These are phyloP conservation scores for Acrobasis suavella DNA, from an alignment of 2,888 invertebrate species.

Conservation along the genomic window DNA sequence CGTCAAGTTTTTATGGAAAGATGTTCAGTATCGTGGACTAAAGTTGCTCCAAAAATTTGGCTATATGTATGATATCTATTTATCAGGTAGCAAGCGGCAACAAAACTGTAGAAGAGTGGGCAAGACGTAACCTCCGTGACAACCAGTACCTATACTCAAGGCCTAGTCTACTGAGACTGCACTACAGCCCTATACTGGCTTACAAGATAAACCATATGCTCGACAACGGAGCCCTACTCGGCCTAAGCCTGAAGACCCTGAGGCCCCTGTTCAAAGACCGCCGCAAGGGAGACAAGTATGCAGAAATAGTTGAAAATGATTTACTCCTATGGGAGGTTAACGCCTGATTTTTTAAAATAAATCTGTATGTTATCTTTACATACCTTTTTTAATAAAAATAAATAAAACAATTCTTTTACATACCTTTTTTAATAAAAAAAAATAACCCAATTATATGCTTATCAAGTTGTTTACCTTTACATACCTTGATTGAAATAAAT, in stretches of 20 bases:
- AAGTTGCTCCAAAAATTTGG: too few relatives aligned
- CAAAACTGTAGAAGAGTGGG: slow-evolving; percentile 89
- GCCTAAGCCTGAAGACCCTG: slow-evolving; percentile 88
- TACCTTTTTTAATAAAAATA: background rate
- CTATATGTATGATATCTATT: too few relatives aligned
- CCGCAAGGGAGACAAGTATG: slow-evolving; percentile 87
- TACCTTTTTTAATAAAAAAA: background rate
- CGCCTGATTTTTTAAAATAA: slow-evolving; percentile 39
- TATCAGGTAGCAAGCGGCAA: slow-evolving; percentile 88
- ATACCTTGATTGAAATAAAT: background rate
- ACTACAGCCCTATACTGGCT: slow-evolving; percentile 87
- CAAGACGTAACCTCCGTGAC: slow-evolving; percentile 84
- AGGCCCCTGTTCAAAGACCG: slow-evolving; percentile 88
- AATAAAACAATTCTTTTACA: background rate
- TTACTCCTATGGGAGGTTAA: slow-evolving; percentile 90
- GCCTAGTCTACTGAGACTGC: slow-evolving; percentile 89
- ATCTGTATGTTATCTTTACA: background rate
- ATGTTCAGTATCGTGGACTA: too few relatives aligned
- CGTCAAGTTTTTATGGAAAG: too few relatives aligned
- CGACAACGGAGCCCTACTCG: slow-evolving; percentile 89
- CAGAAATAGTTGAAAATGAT: slow-evolving; percentile 93
- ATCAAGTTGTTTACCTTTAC: background rate
- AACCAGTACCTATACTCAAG: slow-evolving; percentile 90
- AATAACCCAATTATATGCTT: too few relatives aligned
- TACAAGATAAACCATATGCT: slow-evolving; percentile 86